A percentile compares a stretch with the other conserved stretches of the same genome.
Evolutionary conservation across 2,797 vertebrate genomes (phyloP).

Genomic region (Cygnus olor): DNA sequence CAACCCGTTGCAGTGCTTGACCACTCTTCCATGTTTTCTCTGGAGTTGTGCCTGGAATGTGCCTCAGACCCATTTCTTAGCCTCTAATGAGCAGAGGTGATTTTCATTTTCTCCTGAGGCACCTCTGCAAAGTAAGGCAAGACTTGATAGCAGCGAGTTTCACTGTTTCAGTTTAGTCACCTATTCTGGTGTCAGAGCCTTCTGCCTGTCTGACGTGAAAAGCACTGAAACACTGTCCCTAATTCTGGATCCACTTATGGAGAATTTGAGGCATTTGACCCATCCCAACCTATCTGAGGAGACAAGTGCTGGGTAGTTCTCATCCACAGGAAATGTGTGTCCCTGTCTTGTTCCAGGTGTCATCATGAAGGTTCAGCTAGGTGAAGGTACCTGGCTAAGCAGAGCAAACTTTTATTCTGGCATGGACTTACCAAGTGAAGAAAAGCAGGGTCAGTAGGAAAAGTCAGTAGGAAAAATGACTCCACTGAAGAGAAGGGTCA

Average conservation of each 20-base stretch:
- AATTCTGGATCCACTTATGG: background rate
- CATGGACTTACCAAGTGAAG: background rate
- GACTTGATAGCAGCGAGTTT: background rate
- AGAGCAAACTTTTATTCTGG: background rate
- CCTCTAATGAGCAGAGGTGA: background rate
- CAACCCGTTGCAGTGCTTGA: too few relatives aligned
- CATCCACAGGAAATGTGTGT: background rate
- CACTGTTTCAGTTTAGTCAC: background rate
- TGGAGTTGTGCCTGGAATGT: background rate
- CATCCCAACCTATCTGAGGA: background rate
- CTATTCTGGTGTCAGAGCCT: background rate
- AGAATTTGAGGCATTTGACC: background rate
- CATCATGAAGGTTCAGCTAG: background rate
- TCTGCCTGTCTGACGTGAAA: background rate
- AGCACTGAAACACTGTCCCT: background rate
- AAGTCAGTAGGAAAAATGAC: background rate
- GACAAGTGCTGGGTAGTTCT: background rate
- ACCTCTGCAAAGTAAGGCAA: background rate
- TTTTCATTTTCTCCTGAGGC: background rate
- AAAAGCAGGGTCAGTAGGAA: background rate
- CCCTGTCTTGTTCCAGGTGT: background rate
- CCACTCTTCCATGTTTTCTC: background rate
- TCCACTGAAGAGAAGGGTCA: background rate
- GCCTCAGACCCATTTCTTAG: background rate
- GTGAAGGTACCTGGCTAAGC: background rate